Base-by-base conservation (phyloP, 1,140 invertebrate species). In the Panagrolaimus sp. region DNA sequence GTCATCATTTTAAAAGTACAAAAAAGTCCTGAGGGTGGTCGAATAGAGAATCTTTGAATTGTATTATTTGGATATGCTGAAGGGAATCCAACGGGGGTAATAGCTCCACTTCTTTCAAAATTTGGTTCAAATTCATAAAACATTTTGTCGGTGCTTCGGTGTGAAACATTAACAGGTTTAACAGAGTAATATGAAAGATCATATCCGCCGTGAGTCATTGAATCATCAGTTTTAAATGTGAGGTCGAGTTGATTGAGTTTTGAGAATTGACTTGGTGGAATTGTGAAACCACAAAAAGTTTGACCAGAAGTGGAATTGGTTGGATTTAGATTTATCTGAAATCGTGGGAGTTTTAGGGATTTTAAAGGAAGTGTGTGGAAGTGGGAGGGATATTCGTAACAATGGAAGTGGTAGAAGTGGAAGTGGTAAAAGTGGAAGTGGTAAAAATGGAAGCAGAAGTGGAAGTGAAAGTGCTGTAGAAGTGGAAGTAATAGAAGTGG, bases 111-210 rank as follows among this genome's bases (percentile, higher is more conserved):
- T 43, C 52, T 64, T 44, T 79, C 77, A 28, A 72, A 69, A 15
- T 68, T 76, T n/a, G 71, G 44, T 6, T 68, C 68, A 28, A 80
- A 80, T 28, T 80, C 69, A 38, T 71, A 81, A 38, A 71, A 64
- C 38, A 17, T 55, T 10, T 45, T 10, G n/a, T 65, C 43, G 14
- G 14, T 26, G n/a, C n/a, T n/a, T 8, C 6, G 17, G 28, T 28
- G 66, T 69, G 65, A 12, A 32, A 47, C 43, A 24, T 21, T 46
- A 21, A 63, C 24, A 7, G 71, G 58, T 0, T 47, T 21, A n/a
- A 73, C 67, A 24, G 75, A 47, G 65, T 78, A 78, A 52, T 78
- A 78, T 45, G 65, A 67, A 32, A 67, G 52, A 28, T 77, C 75
- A 62, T 68, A 78, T 10, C 76, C 76, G 32, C 65, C 68, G 6